Evolutionary conservation across 2,113 vertebrate genomes (phyloP).

Genomic region (Conger conger): DNA sequence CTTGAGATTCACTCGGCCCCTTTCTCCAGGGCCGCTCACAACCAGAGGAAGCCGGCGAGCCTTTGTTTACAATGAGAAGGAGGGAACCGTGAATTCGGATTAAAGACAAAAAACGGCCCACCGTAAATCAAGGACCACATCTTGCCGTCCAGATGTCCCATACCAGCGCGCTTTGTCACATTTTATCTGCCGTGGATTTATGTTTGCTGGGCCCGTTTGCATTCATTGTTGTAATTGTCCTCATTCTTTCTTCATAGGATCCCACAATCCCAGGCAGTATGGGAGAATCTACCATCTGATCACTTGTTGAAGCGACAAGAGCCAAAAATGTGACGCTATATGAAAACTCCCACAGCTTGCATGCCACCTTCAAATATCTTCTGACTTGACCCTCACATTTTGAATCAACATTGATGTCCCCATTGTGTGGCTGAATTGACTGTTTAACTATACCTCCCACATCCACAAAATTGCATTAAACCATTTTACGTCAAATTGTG

Average conservation of each 20-base stretch:
- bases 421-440: neutral
- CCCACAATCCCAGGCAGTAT: neutral
- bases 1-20: neutral
- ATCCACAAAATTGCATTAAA: neutral
- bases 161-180: neutral
- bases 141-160: neutral
- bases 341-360: neutral
- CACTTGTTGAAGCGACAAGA: neutral
- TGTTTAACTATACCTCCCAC: neutral
- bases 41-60: neutral
- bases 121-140: neutral
- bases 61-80: neutral
- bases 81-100: neutral
- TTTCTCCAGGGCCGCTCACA: neutral
- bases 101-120: neutral
- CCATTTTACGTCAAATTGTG: neutral
- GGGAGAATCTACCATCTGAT: constrained; percentile 6
- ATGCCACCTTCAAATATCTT: neutral
- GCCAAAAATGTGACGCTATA: neutral
- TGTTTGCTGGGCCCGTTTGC: neutral
- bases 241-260: neutral
- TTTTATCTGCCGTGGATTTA: neutral
- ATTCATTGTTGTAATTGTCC: neutral
- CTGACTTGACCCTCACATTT: neutral
- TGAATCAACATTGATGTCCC: neutral